Conservation (phyloP, 2,888 invertebrate genomes). For the Taenaris catops region DNA sequence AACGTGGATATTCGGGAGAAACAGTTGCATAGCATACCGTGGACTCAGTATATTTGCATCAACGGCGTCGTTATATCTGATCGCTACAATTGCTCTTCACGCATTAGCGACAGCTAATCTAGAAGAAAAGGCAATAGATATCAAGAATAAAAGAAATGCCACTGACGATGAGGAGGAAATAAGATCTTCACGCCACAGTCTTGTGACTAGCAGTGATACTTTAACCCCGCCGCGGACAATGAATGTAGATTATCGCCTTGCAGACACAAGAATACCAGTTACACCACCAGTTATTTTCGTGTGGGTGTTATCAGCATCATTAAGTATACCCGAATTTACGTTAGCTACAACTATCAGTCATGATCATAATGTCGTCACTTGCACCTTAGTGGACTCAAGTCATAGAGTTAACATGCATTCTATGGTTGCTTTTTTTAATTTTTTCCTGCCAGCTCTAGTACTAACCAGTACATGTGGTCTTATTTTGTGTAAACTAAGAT, state of each 20-base stretch:
- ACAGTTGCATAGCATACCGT: constrained; percentile 72
- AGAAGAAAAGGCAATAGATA: constrained; percentile 53
- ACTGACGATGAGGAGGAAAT: constrained; percentile 63
- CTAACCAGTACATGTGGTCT: constrained; percentile 43
- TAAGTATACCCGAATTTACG: constrained; percentile 80
- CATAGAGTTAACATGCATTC: constrained; percentile 64
- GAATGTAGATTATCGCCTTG: constrained; percentile 74
- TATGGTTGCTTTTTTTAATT: constrained; percentile 57
- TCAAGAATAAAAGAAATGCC: constrained; percentile 47
- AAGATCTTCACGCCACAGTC: constrained; percentile 65
- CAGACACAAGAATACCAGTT: constrained; percentile 63
- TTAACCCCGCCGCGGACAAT: constrained; percentile 72
- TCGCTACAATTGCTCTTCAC: constrained; percentile 78
- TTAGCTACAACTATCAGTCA: constrained; percentile 67
- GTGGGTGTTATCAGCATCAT: constrained; percentile 78
- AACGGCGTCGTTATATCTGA: constrained; percentile 76
- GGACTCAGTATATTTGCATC: constrained; percentile 77
- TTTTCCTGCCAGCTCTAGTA: constrained; percentile 55
- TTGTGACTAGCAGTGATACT: constrained; percentile 66
- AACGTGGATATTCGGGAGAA: constrained; percentile 72
- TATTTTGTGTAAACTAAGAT: constrained; percentile 49
- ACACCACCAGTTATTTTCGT: constrained; percentile 75
- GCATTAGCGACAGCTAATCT: constrained; percentile 76
- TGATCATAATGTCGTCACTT: constrained; percentile 53
- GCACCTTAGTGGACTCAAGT: constrained; percentile 72